Evolutionary conservation across 2,113 vertebrate species (phyloP).

Genomic region (Crypturellus undulatus): DNA sequence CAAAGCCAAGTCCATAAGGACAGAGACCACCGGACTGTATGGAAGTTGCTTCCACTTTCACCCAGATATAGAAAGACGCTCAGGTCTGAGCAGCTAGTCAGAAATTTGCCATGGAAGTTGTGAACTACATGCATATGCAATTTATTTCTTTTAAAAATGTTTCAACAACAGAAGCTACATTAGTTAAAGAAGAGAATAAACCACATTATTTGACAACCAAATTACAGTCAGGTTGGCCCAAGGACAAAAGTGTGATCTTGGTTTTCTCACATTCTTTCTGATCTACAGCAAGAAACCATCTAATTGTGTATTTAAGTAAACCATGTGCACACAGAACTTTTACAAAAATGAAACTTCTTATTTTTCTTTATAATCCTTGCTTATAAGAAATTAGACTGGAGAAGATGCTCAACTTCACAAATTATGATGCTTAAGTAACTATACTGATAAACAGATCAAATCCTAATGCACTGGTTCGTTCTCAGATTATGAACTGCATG

Average conservation of each 20-base stretch:
- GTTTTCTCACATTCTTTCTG: neutral
- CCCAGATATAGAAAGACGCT: neutral
- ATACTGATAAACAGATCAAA: neutral
- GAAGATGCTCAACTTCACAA: neutral
- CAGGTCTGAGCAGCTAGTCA: neutral
- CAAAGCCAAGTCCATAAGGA: neutral
- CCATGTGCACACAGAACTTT: neutral
- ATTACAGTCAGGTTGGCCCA: neutral
- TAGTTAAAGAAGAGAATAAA: neutral
- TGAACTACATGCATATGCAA: neutral
- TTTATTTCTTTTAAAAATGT: neutral
- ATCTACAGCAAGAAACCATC: neutral
- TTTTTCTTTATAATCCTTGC: neutral
- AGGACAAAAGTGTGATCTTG: neutral
- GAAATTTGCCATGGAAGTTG: neutral
- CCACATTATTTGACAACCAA: neutral
- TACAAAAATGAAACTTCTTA: neutral
- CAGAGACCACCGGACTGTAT: neutral
- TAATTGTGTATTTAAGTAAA: neutral
- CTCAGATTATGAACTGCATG: accelerated
- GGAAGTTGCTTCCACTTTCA: neutral
- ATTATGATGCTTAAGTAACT: neutral
- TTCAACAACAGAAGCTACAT: neutral
- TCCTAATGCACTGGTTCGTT: neutral
- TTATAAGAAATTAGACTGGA: neutral